A percentile compares a stretch with the other conserved stretches of the same genome.
phyloP scores from a whole-genome alignment of 2,888 invertebrate species.

The Megastigmus dorsalis region DNA sequence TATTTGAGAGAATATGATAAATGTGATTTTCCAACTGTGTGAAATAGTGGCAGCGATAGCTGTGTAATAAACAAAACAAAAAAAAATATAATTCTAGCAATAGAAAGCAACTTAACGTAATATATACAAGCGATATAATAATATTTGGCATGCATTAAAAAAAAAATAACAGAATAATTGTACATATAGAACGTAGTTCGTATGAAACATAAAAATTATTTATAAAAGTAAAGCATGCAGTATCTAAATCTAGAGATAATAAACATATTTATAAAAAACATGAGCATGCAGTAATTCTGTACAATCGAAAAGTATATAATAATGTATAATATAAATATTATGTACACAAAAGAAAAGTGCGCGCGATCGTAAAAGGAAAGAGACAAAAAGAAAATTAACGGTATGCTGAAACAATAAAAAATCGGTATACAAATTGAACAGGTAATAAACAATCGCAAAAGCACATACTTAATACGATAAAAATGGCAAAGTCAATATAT shows the following conservation, averaged over 20 bases:
- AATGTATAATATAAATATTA: background rate
- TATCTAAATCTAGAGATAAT: background rate
- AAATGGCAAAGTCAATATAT: no score
- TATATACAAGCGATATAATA: conserved; percentile 26
- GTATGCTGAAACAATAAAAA: conserved; percentile 45
- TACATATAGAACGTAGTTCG: no score
- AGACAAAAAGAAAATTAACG: background rate
- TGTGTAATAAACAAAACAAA: background rate
- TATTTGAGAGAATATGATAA: no score
- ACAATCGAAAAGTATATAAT: no score
- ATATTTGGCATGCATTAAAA: conserved; percentile 12
- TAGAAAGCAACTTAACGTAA: conserved; percentile 23
- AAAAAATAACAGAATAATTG: no score
- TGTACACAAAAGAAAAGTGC: background rate
- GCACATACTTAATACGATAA: background rate
- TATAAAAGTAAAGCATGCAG: no score
- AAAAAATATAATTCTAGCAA: background rate
- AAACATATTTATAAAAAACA: background rate
- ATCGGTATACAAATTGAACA: background rate
- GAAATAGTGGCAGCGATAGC: background rate
- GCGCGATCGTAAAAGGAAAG: background rate
- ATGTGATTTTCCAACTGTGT: background rate
- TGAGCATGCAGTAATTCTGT: conserved; percentile 35
- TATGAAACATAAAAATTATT: no score
- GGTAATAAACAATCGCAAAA: conserved; percentile 6